Evolutionary conservation across 2,888 invertebrate genomes (phyloP).

Genomic region (Callosobruchus maculatus): DNA sequence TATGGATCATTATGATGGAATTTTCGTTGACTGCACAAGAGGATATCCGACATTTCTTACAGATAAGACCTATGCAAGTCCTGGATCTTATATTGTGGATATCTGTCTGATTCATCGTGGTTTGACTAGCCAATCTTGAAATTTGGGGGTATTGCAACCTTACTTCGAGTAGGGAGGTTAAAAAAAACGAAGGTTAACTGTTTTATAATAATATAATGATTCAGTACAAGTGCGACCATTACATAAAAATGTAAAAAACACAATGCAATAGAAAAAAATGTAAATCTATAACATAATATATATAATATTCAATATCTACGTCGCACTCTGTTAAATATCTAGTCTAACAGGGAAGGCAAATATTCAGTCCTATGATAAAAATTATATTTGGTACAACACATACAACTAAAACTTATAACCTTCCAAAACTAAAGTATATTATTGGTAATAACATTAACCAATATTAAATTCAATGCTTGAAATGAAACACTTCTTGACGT

Average conservation of each 20-base stretch:
- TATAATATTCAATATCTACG: not conserved
- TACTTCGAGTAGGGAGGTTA: no score
- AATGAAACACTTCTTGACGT: no score
- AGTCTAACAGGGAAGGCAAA: constrained; percentile 1
- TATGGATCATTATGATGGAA: no score
- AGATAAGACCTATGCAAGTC: no score
- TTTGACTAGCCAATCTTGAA: no score
- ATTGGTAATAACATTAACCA: no score
- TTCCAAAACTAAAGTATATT: not conserved
- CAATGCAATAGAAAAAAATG: not conserved
- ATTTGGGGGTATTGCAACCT: no score
- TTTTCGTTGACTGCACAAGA: no score
- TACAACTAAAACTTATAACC: not conserved
- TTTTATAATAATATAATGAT: not conserved
- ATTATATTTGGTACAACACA: not conserved
- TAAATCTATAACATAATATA: not conserved
- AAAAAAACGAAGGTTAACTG: not conserved
- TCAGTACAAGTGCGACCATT: not conserved
- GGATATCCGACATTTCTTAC: no score
- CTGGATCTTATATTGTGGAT: no score
- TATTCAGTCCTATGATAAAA: constrained; percentile 1
- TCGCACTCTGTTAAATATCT: not conserved
- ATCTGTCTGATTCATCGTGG: no score
- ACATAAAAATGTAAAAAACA: constrained; percentile 4
- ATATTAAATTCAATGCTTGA: no score